Evolutionary conservation across 2,797 vertebrate genomes (phyloP).

Genomic region (Enteromius afrohamiltoni): DNA sequence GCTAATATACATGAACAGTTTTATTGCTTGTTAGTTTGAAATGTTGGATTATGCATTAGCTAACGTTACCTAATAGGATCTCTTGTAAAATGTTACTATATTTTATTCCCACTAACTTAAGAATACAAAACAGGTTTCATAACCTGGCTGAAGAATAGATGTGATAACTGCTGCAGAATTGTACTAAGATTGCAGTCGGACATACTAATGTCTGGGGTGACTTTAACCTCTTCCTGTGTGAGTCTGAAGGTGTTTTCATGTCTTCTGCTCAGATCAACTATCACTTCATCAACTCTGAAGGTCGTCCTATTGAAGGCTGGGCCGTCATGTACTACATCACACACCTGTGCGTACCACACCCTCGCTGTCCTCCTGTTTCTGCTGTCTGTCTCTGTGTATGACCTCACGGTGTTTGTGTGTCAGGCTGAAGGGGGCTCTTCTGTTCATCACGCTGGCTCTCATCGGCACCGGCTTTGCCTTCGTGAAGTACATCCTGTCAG

Average conservation of each 20-base stretch:
- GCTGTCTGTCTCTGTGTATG: not conserved
- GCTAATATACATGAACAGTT: too few species aligned
- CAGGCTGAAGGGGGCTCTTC: constrained; percentile 87
- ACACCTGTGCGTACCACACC: constrained; percentile 78
- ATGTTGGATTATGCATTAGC: too few species aligned
- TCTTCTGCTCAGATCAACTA: constrained; percentile 81
- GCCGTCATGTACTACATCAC: constrained; percentile 89
- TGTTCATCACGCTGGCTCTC: constrained; percentile 87
- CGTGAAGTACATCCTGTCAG: constrained; percentile 85
- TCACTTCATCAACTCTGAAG: constrained; percentile 86
- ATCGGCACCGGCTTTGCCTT: constrained; percentile 89
- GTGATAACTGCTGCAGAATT: too few species aligned
- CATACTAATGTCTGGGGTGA: too few species aligned
- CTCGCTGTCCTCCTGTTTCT: not conserved
- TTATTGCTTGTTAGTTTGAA: too few species aligned
- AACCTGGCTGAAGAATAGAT: too few species aligned
- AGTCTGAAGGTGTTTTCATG: not conserved
- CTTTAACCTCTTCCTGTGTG: too few species aligned
- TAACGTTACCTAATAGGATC: too few species aligned
- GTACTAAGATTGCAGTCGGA: too few species aligned
- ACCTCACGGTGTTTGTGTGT: not conserved
- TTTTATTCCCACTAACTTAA: too few species aligned
- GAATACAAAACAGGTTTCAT: too few species aligned
- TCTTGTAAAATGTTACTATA: too few species aligned
- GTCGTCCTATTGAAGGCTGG: constrained; percentile 83